phyloP scores from a whole-genome alignment of 2,797 vertebrate genomes.

The Neopelma chrysocephalum region DNA sequence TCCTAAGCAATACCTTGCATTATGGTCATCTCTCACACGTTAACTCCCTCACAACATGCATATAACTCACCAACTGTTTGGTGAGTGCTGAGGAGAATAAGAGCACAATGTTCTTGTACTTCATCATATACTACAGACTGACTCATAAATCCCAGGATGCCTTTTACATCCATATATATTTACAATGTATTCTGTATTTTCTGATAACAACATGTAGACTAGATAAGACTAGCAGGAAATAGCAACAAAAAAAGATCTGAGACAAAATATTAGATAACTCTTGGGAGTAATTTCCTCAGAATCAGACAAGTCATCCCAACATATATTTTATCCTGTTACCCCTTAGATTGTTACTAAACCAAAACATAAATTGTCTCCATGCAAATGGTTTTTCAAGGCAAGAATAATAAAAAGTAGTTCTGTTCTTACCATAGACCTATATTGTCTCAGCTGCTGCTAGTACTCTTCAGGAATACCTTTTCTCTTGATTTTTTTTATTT shows the following conservation, averaged over 20 bases:
- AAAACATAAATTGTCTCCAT: conserved; percentile 35
- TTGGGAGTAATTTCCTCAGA: conserved; percentile 1
- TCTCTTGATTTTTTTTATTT: not conserved
- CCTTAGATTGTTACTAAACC: conserved; percentile 32
- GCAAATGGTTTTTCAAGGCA: conserved; percentile 51
- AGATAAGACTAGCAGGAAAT: not conserved
- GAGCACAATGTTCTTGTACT: not conserved
- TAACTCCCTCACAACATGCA: not conserved
- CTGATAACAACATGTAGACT: not conserved
- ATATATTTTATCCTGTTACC: conserved; percentile 52
- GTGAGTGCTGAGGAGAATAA: not conserved
- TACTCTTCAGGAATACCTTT: not conserved
- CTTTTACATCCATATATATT: not conserved
- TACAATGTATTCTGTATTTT: not conserved
- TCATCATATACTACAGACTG: not conserved
- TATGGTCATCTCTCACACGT: not conserved
- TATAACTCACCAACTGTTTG: not conserved
- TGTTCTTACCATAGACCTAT: conserved; percentile 18
- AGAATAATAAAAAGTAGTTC: conserved; percentile 34
- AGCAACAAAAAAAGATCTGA: not conserved
- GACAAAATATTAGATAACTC: conserved; percentile 8
- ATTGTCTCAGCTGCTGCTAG: conserved; percentile 49
- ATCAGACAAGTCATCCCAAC: conserved; percentile 14
- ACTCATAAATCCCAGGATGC: not conserved
- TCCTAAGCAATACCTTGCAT: not conserved